A percentile compares a stretch with the other conserved stretches of the same genome.
These are phyloP conservation scores for Bos javanicus DNA, from an alignment of 2,113 vertebrate species.

Conservation along the genomic window DNA sequence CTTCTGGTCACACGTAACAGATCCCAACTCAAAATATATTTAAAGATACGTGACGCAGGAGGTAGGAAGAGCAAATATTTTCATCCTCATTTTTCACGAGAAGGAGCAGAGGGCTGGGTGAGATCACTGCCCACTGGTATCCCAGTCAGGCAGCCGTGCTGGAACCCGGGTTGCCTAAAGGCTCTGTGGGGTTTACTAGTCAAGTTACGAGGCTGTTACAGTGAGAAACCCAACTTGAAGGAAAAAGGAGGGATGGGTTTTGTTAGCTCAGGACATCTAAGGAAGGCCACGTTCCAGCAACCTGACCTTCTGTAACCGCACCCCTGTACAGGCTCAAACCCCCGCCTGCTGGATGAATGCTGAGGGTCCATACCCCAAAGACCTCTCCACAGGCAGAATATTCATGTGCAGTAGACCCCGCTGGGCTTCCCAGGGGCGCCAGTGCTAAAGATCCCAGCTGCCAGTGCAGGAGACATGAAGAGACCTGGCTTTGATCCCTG, in stretches of 20 bases:
- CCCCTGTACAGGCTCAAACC: background rate
- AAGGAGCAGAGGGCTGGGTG: background rate
- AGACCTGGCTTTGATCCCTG: background rate
- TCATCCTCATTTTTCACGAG: background rate
- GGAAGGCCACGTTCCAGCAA: background rate
- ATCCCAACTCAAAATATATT: background rate
- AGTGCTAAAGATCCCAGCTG: background rate
- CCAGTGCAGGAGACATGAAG: background rate
- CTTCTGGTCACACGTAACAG: background rate
- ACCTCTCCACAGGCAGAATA: background rate
- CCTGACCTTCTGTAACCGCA: background rate
- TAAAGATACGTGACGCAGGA: background rate
- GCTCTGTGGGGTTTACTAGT: background rate
- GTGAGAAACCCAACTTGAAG: background rate
- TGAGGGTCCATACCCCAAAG: background rate
- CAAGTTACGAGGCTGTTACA: background rate
- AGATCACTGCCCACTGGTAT: background rate
- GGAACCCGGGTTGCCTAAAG: background rate
- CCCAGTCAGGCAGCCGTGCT: background rate
- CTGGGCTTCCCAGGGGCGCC: background rate
- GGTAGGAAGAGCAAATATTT: background rate
- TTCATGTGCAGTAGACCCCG: background rate
- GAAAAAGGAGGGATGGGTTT: background rate
- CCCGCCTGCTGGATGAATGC: background rate
- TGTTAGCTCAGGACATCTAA: background rate